Evolutionary conservation across 2,113 vertebrate genomes (phyloP).

Genomic region (Collichthys lucidus): DNA sequence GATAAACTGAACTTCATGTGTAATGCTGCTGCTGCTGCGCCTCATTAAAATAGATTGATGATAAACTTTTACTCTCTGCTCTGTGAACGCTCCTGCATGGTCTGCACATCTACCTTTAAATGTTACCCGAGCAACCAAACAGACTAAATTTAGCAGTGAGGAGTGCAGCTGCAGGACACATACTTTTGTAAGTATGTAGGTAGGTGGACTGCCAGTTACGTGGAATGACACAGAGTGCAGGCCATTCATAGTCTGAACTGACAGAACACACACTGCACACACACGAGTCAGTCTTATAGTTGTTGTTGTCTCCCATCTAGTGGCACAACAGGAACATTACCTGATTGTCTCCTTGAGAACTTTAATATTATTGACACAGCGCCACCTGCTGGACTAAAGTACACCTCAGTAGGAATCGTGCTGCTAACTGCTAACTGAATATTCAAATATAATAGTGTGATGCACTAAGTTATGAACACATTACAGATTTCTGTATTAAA

Average conservation of each 20-base stretch:
- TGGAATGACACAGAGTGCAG: background rate
- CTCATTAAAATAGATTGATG: background rate
- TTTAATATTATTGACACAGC: background rate
- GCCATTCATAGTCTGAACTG: background rate
- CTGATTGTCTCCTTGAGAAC: fast-evolving
- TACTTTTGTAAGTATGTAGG: constrained; percentile 22
- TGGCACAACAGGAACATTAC: constrained; percentile 7
- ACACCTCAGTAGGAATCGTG: background rate
- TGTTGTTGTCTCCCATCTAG: constrained; percentile 41
- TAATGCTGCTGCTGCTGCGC: too few species aligned
- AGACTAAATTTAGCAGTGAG: constrained; percentile 33
- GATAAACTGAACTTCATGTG: background rate
- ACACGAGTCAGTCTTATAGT: background rate
- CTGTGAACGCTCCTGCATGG: background rate
- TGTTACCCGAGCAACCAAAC: background rate
- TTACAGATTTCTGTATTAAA: too few species aligned
- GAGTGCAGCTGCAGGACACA: constrained; percentile 1
- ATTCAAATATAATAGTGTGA: background rate
- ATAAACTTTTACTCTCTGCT: background rate
- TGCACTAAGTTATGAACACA: background rate
- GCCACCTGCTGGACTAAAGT: constrained; percentile 1
- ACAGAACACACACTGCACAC: too few species aligned
- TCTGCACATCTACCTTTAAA: constrained; percentile 22
- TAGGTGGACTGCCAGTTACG: constrained; percentile 24
- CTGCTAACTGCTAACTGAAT: background rate